Base-by-base conservation (phyloP, 2,888 invertebrate species). In the Neelides folsomi region DNA sequence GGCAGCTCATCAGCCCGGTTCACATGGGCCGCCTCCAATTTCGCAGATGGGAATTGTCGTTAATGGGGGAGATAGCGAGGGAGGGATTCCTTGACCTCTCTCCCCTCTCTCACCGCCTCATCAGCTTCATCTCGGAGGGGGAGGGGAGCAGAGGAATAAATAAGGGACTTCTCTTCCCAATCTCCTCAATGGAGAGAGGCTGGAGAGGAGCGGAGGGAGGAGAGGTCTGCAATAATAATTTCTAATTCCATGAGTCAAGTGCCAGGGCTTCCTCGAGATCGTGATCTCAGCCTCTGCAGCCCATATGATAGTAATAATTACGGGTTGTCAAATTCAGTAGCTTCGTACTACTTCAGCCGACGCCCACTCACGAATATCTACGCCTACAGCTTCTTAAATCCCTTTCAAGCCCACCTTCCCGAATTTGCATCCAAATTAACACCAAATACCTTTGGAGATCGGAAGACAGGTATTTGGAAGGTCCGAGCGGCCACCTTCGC, bases 291-390 rank as follows among this genome's bases (percentile, higher is more conserved):
- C 38, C 53, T 53, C 27, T 27, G 27, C 7, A 27, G 27, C 27
- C 27, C 27, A 52, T 53, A 48, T 43, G 51, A 55, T 53, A 53
- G 48, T 49, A 55, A 56, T 63, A 63, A 63, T 63, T 63, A 63
- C 52, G 56, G 63, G 60, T 61, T 63, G 63, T 63, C 63, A 59
- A 60, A 63, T 63, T 61, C 63, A 61, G 63, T 63, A 63, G 63
- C 63, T 55, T 60, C 53, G 52, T 60, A 61, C 57, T 56, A 59
- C 57, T 53, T 52, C 49, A 52, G 58, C 58, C 51, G 53, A 63
- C 63, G 63, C 63, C 63, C 61, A 56, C 63, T 63, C 63, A 63
- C 63, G 63, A 61, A 59, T 49, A 60, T 54, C 54, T 56, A 61
- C 63, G 61, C 63, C 63, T 63, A 58, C 60, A 61, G 63, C 63